Evolutionary conservation across 1,140 invertebrate genomes (phyloP), one percentile per base, ranked within the genome.

Genomic region (Babylonia areolata): DNA sequence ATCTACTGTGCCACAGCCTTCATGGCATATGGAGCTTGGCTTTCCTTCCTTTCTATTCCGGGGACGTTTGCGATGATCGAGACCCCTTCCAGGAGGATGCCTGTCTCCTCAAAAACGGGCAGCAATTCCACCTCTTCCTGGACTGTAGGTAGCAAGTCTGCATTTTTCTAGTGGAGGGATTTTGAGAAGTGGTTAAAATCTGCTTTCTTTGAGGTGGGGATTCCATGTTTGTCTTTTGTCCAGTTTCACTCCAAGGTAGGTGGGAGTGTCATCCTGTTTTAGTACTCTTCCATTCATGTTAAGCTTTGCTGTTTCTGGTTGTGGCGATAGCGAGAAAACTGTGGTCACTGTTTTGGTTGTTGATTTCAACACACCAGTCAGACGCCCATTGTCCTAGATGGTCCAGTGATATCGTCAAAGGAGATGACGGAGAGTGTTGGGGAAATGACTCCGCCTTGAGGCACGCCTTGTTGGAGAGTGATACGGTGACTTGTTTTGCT

Each of bases 361-460:
- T 3, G 3, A 71, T 71, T 71, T 71, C 69, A 20, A 71, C 3
- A 28, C 46, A n/a, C n/a, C n/a, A n/a, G n/a, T n/a, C n/a, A n/a
- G n/a, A n/a, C n/a, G n/a, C 69, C 69, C 69, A 71, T 2, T 28
- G 12, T 71, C 69, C 33, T 12, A 71, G 12, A 5, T 71, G 0
- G 31, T 86, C 51, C 33, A 81, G n/a, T n/a, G 77, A 81, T 81
- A 40, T 81, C 79, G 51, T 81, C 51, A 81, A 81, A 46, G 28
- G 87, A n/a, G n/a, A n/a, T 17, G 20, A 85, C 46, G 73, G 86
- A 86, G 33, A 88, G 83, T 3, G 73, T 87, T 0, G 81, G 80
- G 3, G 84, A 86, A 2, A 89, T 84, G 39, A n/a, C n/a, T n/a
- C n/a, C n/a, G n/a, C n/a, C n/a, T n/a, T n/a, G n/a, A n/a, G n/a